phyloP scores from a whole-genome alignment of 1,140 invertebrate species.

The Drosophila paulistorum region DNA sequence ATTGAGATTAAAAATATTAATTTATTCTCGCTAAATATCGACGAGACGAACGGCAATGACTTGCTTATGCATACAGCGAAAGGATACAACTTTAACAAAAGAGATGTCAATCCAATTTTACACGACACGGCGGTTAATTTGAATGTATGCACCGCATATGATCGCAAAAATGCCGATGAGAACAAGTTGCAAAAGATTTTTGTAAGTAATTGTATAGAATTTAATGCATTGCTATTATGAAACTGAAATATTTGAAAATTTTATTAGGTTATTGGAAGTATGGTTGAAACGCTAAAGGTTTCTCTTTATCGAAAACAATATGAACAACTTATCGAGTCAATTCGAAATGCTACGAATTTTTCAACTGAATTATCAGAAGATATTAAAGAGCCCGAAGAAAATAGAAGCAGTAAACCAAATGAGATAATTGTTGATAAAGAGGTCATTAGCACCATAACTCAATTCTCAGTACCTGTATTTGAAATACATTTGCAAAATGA shows the following conservation, averaged over 20 bases:
- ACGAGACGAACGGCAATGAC: conserved; percentile 60
- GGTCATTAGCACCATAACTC: conserved; percentile 82
- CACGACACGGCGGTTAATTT: conserved; percentile 89
- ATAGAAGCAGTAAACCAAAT: conserved; percentile 33
- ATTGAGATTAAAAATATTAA: conserved; percentile 93
- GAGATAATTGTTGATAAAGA: conserved; percentile 24
- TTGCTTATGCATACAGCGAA: conserved; percentile 64
- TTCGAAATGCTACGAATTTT: conserved; percentile 83
- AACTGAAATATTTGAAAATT: not conserved
- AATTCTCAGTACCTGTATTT: conserved; percentile 89
- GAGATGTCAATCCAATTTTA: conserved; percentile 77
- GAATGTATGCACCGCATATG: conserved; percentile 83
- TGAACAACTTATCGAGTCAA: conserved; percentile 92
- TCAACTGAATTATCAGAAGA: conserved; percentile 47
- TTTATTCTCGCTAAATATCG: conserved; percentile 90
- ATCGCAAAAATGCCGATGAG: conserved; percentile 65
- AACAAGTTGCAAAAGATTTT: conserved; percentile 47
- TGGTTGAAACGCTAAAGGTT: conserved; percentile 92
- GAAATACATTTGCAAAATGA: conserved; percentile 90
- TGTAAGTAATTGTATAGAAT: conserved; percentile 32
- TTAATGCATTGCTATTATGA: not conserved
- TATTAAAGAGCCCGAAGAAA: conserved; percentile 32
- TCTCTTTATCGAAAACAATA: conserved; percentile 93
- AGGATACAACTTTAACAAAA: conserved; percentile 64
- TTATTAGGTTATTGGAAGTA: conserved; percentile 89